phyloP scores from a whole-genome alignment of 2,888 invertebrate genomes.

The Hypena proboscidalis region DNA sequence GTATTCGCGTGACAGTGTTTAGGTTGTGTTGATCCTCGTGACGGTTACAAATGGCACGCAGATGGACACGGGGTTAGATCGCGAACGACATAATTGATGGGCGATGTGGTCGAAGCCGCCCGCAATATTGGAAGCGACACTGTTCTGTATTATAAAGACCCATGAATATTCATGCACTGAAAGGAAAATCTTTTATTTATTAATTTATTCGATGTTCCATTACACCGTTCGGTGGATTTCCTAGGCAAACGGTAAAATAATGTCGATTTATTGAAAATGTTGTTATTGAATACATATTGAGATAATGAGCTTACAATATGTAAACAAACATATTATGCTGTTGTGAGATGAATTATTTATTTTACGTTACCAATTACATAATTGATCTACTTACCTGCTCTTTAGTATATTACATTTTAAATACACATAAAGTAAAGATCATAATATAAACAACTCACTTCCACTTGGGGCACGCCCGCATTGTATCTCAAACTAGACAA shows the following conservation, averaged over 20 bases:
- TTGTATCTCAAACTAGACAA: too few species aligned
- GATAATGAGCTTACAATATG: too few species aligned
- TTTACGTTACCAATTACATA: too few species aligned
- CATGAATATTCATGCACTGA: constrained; percentile 52
- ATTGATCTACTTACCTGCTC: too few species aligned
- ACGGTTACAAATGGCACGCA: constrained; percentile 73
- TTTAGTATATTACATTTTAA: too few species aligned
- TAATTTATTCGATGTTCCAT: constrained; percentile 24
- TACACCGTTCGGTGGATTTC: constrained; percentile 6
- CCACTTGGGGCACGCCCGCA: too few species aligned
- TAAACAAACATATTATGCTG: too few species aligned
- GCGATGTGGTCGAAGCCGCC: constrained; percentile 55
- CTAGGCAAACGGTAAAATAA: constrained; percentile 7
- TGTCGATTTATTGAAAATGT: constrained; percentile 1
- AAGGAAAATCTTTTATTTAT: constrained; percentile 35
- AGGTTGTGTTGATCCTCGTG: constrained; percentile 54
- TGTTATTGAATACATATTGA: neutral
- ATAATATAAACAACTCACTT: too few species aligned
- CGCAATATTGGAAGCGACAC: constrained; percentile 55
- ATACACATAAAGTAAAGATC: too few species aligned
- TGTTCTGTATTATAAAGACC: constrained; percentile 48
- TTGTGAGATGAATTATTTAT: too few species aligned
- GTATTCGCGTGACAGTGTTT: constrained; percentile 37
- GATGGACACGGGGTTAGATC: constrained; percentile 77
- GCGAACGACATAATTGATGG: constrained; percentile 76